phyloP scores from a whole-genome alignment of 1,140 invertebrate genomes.

The Zaprionus lachaisei region DNA sequence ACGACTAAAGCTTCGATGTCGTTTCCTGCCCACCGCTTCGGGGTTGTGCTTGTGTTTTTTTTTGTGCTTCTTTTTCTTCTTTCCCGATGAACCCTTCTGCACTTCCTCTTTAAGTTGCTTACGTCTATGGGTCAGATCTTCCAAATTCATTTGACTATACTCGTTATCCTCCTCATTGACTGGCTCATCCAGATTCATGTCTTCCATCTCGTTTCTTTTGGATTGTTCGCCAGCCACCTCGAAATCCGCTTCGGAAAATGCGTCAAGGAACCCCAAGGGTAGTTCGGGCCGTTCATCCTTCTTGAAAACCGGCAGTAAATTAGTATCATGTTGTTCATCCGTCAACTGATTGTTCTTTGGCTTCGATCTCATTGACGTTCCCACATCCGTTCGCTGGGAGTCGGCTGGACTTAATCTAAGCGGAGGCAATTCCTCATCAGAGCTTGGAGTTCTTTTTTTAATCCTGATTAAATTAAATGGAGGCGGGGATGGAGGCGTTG shows the following conservation, averaged over 20 bases:
- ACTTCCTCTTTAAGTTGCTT: not conserved
- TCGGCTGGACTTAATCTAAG: not conserved
- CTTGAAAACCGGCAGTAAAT: not conserved
- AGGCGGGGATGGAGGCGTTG: not conserved
- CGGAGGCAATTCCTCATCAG: not conserved
- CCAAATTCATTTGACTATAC: not conserved
- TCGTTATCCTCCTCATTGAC: not conserved
- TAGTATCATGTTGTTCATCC: not conserved
- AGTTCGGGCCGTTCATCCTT: constrained; percentile 5
- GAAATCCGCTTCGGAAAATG: constrained; percentile 2
- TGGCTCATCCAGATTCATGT: constrained; percentile 14
- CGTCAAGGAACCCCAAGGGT: constrained; percentile 26
- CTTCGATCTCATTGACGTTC: not conserved
- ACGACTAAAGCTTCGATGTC: not conserved
- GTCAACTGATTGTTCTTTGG: not conserved
- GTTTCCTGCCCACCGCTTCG: constrained; percentile 12
- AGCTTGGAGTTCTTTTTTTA: constrained; percentile 2
- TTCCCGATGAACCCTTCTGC: constrained; percentile 13
- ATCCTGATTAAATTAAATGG: not conserved
- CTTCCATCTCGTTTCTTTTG: not conserved
- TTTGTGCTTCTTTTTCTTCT: constrained; percentile 50
- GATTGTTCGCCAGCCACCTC: not conserved
- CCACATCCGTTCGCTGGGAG: not conserved
- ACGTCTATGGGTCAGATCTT: not conserved
- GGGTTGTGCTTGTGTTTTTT: constrained; percentile 38